Percentiles rank a stretch among this genome's conserved stretches.
phyloP scores from a whole-genome alignment of 2,113 vertebrate species.

The Haemorhous mexicanus region DNA sequence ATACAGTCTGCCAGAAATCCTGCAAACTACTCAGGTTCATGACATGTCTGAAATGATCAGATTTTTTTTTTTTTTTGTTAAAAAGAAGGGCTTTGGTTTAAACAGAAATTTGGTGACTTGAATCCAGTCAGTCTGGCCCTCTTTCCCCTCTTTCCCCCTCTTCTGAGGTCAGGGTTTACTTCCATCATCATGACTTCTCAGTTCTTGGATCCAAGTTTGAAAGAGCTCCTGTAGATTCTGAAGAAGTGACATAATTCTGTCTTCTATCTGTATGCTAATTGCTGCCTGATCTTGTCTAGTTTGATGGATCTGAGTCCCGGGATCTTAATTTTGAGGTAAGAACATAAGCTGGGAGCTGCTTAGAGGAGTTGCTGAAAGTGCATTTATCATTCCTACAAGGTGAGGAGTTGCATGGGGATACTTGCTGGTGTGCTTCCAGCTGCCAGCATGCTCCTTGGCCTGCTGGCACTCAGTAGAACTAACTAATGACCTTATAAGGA shows the following conservation, averaged over 20 bases:
- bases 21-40: not conserved
- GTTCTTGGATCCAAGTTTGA: not conserved
- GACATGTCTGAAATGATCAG: not conserved
- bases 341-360: not conserved
- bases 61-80: not conserved
- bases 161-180: not conserved
- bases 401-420: not conserved
- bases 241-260: not conserved
- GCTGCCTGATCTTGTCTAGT: constrained; percentile 7
- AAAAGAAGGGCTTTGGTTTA: not conserved
- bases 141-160: not conserved
- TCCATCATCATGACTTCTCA: not conserved
- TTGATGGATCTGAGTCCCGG: constrained; percentile 22
- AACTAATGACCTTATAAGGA: not conserved
- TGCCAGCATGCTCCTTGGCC: not conserved
- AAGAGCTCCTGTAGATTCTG: constrained; percentile 62
- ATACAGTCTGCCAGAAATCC: not conserved
- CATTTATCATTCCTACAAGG: not conserved
- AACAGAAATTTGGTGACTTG: not conserved
- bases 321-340: constrained; percentile 35
- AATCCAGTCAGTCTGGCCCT: not conserved
- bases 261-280: not conserved
- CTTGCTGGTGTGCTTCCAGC: not conserved
- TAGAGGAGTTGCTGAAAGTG: not conserved
- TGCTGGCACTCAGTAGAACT: not conserved